These are phyloP conservation scores for Apotomis betuletana DNA, from an alignment of 2,888 invertebrate species.

Conservation along the genomic window DNA sequence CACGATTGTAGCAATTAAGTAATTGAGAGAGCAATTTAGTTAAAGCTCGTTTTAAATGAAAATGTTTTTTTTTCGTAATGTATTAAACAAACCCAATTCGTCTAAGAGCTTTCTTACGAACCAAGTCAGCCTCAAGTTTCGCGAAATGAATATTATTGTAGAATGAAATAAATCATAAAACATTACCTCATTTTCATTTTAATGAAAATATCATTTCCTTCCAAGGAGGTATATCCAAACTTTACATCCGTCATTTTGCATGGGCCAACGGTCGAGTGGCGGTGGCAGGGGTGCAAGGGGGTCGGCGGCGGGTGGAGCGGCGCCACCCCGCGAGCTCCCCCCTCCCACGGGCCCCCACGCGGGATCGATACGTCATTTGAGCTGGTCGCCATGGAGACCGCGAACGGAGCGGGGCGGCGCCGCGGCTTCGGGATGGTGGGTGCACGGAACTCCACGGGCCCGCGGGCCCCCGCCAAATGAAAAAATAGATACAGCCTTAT, in stretches of 20 bases:
- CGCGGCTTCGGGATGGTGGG: slow-evolving; percentile 73
- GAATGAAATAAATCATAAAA: slow-evolving; percentile 65
- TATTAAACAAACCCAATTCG: slow-evolving; percentile 17
- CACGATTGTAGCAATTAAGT: background rate
- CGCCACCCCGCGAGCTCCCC: slow-evolving; percentile 71
- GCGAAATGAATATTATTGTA: slow-evolving; percentile 45
- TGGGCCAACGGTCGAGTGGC: slow-evolving; percentile 82
- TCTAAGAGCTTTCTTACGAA: background rate
- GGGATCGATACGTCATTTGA: slow-evolving; percentile 84
- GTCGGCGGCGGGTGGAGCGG: slow-evolving; percentile 77
- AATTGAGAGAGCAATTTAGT: slow-evolving; percentile 3
- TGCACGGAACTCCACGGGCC: slow-evolving; percentile 73
- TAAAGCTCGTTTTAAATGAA: slow-evolving; percentile 7
- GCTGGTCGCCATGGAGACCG: slow-evolving; percentile 84
- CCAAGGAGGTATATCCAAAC: slow-evolving; percentile 81
- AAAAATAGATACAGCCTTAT: slow-evolving; percentile 76
- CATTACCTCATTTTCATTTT: slow-evolving; percentile 78
- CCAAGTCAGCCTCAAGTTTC: slow-evolving; percentile 41
- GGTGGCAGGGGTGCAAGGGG: slow-evolving; percentile 74
- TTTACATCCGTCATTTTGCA: slow-evolving; percentile 84
- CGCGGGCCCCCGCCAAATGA: slow-evolving; percentile 63
- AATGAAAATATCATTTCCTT: slow-evolving; percentile 83
- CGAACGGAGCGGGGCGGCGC: slow-evolving; percentile 82
- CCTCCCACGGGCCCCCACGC: slow-evolving; percentile 69
- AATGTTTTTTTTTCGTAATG: slow-evolving; percentile 9